These are phyloP conservation scores for Uria lomvia DNA, from an alignment of 2,113 vertebrate species.

Conservation along the genomic window DNA sequence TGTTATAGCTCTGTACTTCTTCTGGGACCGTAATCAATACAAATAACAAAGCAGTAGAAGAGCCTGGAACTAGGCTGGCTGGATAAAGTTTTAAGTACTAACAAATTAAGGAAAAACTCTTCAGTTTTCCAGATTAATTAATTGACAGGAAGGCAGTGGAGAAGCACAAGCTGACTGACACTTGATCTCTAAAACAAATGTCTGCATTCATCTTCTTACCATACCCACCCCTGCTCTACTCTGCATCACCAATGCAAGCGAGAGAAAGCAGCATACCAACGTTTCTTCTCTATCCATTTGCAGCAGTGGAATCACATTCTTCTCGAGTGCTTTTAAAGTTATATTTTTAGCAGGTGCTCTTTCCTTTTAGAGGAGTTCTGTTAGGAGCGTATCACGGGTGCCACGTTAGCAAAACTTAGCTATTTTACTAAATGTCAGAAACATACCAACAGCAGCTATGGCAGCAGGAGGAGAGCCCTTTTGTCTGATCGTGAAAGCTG, in stretches of 20 bases:
- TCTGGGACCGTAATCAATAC: background rate
- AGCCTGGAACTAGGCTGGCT: background rate
- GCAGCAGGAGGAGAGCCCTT: background rate
- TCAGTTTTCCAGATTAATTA: background rate
- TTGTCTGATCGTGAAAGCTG: background rate
- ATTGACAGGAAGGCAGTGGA: background rate
- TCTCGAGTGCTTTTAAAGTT: background rate
- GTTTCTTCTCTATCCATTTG: background rate
- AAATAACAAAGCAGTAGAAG: background rate
- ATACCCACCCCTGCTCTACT: background rate
- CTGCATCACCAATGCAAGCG: rapidly evolving
- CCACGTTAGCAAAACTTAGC: background rate
- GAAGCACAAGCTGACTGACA: background rate
- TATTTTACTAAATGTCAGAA: background rate
- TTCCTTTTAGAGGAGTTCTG: background rate
- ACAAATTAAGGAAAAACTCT: background rate
- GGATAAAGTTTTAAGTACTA: background rate
- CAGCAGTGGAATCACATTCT: background rate
- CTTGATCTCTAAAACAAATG: background rate
- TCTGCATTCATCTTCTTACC: background rate
- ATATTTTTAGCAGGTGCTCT: background rate
- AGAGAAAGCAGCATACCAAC: background rate
- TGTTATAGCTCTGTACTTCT: background rate
- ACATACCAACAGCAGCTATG: background rate
- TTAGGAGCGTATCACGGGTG: background rate